Percentiles rank a stretch among this genome's conserved stretches.
phyloP scores from a whole-genome alignment of 2,888 invertebrate species.

The Lingula anatina region DNA sequence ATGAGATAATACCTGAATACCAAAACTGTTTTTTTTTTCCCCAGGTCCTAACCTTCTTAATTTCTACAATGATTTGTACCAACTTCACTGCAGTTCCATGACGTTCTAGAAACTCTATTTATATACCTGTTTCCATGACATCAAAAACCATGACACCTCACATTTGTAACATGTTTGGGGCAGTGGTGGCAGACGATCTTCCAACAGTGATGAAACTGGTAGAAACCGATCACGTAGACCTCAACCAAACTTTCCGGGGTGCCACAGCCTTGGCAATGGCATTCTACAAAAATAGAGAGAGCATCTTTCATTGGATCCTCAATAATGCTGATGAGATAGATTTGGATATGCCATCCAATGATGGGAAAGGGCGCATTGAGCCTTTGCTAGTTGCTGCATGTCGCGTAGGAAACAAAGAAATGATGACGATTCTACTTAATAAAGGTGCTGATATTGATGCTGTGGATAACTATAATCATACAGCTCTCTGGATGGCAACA shows the following conservation, averaged over 20 bases:
- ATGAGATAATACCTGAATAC: too few relatives aligned
- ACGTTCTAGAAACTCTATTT: too few relatives aligned
- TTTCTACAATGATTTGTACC: too few relatives aligned
- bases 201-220: too few relatives aligned
- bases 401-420: conserved; percentile 43
- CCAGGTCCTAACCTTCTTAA: too few relatives aligned
- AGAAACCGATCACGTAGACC: too few relatives aligned
- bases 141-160: too few relatives aligned
- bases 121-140: too few relatives aligned
- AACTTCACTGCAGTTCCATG: too few relatives aligned
- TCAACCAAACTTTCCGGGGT: conserved; percentile 44
- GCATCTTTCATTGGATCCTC: conserved; percentile 41
- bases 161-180: too few relatives aligned
- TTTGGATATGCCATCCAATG: conserved; percentile 44
- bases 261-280: conserved; percentile 48
- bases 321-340: conserved; percentile 34
- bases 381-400: conserved; percentile 50
- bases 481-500: conserved; percentile 36
- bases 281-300: conserved; percentile 37
- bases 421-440: conserved; percentile 37
- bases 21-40: too few relatives aligned
- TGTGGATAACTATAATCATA: conserved; percentile 34
- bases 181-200: too few relatives aligned
- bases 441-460: conserved; percentile 43
- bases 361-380: conserved; percentile 44